Percentiles rank a stretch among this genome's conserved stretches.
Conservation (phyloP, 2,113 vertebrate genomes). For the Pteropus alecto region DNA sequence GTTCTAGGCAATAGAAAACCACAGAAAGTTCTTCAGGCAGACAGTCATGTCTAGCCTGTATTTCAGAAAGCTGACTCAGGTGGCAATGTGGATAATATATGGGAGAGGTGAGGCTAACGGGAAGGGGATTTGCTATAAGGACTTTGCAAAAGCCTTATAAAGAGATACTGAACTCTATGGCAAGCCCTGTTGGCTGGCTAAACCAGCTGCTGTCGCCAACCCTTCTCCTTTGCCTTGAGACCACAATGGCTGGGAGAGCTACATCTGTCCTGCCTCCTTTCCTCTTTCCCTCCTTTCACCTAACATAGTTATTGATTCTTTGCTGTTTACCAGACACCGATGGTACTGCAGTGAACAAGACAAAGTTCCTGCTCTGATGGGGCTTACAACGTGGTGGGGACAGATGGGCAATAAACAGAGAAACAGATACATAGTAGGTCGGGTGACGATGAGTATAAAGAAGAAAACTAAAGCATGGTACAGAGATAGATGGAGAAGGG, state of each 20-base stretch:
- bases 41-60: neutral
- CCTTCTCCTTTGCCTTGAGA: neutral
- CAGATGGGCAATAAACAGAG: neutral
- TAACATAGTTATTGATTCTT: neutral
- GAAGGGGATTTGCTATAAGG: neutral
- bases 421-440: neutral
- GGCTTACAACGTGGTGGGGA: neutral
- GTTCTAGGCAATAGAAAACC: neutral
- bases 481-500: neutral
- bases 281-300: neutral
- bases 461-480: neutral
- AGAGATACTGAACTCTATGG: neutral
- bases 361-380: neutral
- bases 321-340: neutral
- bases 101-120: neutral
- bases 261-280: neutral
- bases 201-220: neutral
- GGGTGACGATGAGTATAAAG: neutral
- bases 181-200: neutral
- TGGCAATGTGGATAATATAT: neutral
- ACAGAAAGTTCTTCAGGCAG: neutral
- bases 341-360: neutral
- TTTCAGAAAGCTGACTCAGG: neutral
- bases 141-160: neutral
- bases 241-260: neutral